Conservation (phyloP, 2,888 invertebrate species). For the Ophion slaviceki region DNA sequence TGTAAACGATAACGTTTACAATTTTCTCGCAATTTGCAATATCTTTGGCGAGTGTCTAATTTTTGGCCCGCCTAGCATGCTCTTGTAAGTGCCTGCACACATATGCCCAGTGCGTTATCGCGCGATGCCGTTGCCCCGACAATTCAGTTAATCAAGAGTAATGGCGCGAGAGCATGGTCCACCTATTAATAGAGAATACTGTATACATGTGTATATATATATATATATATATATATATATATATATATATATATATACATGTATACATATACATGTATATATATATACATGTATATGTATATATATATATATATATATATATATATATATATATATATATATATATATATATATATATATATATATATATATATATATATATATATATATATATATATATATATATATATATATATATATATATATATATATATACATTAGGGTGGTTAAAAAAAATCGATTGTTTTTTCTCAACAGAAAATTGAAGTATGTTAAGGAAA, state of each 20-base stretch:
- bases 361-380: no score
- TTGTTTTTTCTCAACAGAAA: no score
- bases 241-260: no score
- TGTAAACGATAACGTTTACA: neutral
- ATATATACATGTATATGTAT: conserved; percentile 4
- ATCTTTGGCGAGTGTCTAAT: conserved; percentile 1
- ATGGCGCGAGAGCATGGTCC: conserved; percentile 73
- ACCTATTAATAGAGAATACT: conserved; percentile 75
- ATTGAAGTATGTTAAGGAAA: no score
- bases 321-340: no score
- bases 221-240: no score
- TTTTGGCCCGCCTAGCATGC: neutral
- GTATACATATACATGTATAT: conserved; percentile 36
- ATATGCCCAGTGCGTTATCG: conserved; percentile 71
- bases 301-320: no score
- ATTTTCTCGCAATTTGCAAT: conserved; percentile 1
- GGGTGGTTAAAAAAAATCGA: no score
- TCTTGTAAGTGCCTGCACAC: neutral
- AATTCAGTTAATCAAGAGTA: conserved; percentile 78
- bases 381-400: no score
- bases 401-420: no score
- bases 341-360: no score
- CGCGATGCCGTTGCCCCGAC: conserved; percentile 73
- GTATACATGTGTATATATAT: neutral
- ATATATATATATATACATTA: no score